A percentile compares a stretch with the other conserved stretches of the same genome.
These are phyloP conservation scores for Tetramorium simillimum DNA, from an alignment of 1,140 invertebrate species.

Conservation along the genomic window DNA sequence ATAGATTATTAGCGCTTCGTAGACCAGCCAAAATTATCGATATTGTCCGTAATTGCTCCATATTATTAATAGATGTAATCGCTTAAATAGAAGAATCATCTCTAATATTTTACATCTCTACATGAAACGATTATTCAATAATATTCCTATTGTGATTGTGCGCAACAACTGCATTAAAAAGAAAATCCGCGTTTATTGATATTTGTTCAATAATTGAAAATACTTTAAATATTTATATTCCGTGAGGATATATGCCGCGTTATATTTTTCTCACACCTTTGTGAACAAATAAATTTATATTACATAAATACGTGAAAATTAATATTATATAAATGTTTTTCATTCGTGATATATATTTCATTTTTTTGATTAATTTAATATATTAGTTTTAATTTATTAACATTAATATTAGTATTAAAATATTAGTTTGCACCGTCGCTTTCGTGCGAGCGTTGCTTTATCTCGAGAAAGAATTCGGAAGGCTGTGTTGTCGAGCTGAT, in stretches of 20 bases:
- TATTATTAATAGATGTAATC: not conserved
- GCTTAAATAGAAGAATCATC: not conserved
- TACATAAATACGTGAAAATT: not conserved
- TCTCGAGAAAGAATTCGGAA: constrained; percentile 9
- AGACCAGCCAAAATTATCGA: not conserved
- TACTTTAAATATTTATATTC: not conserved
- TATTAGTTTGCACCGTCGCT: not conserved
- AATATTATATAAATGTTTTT: not conserved
- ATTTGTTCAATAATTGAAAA: not conserved
- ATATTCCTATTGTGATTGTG: not conserved
- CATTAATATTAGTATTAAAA: too few species aligned
- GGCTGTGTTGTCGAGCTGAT: not conserved
- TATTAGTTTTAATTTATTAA: too few species aligned
- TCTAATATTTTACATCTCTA: not conserved
- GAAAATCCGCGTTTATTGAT: too few species aligned
- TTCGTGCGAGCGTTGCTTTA: not conserved
- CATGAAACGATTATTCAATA: not conserved
- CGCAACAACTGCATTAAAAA: too few species aligned
- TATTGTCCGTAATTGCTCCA: not conserved
- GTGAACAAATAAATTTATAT: not conserved
- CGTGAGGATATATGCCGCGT: not conserved
- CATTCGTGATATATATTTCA: not conserved
- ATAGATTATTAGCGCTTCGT: not conserved
- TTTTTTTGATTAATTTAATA: not conserved
- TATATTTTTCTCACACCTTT: not conserved